Evolutionary conservation across 1,140 invertebrate species (phyloP).

Genomic region (Scaptomyza graminum): DNA sequence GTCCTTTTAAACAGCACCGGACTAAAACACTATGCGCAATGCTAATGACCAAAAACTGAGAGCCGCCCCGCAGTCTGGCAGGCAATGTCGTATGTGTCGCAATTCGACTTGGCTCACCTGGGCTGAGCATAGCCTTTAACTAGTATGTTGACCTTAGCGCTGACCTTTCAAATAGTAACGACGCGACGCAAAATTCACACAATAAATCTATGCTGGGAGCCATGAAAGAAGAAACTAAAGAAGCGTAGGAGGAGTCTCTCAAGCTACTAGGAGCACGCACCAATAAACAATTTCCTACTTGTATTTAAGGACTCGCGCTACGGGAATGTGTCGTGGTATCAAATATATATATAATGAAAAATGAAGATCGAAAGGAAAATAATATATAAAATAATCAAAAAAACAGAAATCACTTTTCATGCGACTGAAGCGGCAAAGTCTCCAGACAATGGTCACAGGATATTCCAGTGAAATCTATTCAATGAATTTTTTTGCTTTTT

Average conservation of each 20-base stretch:
- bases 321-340: slow-evolving; percentile 60
- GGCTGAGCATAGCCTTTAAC: slow-evolving; percentile 4
- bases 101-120: slow-evolving; percentile 26
- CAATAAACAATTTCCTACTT: slow-evolving; percentile 43
- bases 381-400: neutral
- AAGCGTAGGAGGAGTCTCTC: neutral
- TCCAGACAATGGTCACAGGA: slow-evolving; percentile 52
- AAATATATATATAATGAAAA: slow-evolving; percentile 7
- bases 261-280: slow-evolving; percentile 12
- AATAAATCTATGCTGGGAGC: neutral
- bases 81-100: neutral
- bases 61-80: slow-evolving; percentile 9
- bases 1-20: slow-evolving; percentile 5
- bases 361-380: slow-evolving; percentile 18
- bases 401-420: slow-evolving; percentile 70
- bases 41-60: slow-evolving; percentile 24
- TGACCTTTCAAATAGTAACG: slow-evolving; percentile 40
- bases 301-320: slow-evolving; percentile 30
- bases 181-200: slow-evolving; percentile 10
- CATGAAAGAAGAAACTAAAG: no score
- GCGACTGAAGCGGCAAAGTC: slow-evolving; percentile 17
- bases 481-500: slow-evolving; percentile 38
- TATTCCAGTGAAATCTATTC: slow-evolving; percentile 74
- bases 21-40: slow-evolving; percentile 15
- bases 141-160: slow-evolving; percentile 33